phyloP scores from a whole-genome alignment of 2,113 vertebrate genomes.

The Dendrocopos noguchii region DNA sequence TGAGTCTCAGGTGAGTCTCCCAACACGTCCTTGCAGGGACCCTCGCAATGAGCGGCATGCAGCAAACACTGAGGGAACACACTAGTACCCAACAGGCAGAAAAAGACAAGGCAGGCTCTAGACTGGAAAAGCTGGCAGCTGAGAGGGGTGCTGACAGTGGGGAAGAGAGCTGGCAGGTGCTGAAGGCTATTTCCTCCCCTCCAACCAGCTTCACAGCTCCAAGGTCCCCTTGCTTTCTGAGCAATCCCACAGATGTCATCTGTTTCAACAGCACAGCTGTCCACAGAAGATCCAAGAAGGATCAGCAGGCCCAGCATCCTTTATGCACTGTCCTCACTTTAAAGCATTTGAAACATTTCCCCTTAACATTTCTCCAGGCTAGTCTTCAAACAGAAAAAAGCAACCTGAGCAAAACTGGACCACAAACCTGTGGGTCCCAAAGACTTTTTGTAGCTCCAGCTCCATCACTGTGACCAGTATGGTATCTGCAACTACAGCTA shows the following conservation, averaged over 20 bases:
- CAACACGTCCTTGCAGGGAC: neutral
- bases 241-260: neutral
- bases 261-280: neutral
- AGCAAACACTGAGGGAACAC: neutral
- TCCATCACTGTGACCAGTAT: neutral
- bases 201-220: neutral
- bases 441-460: neutral
- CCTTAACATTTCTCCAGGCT: neutral
- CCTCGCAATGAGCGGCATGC: rapidly evolving
- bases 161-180: neutral
- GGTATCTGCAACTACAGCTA: neutral
- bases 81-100: neutral
- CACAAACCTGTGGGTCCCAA: neutral
- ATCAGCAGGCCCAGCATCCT: neutral
- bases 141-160: neutral
- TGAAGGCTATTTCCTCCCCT: neutral
- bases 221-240: neutral
- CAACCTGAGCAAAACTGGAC: neutral
- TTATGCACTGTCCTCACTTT: neutral
- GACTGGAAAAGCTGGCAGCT: neutral
- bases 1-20: neutral
- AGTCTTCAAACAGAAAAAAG: neutral
- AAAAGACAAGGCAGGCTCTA: neutral
- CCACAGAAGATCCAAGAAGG: neutral
- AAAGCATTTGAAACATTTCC: neutral